phyloP scores from a whole-genome alignment of 2,888 invertebrate species.

The Hermaeophaga mercurialis region DNA sequence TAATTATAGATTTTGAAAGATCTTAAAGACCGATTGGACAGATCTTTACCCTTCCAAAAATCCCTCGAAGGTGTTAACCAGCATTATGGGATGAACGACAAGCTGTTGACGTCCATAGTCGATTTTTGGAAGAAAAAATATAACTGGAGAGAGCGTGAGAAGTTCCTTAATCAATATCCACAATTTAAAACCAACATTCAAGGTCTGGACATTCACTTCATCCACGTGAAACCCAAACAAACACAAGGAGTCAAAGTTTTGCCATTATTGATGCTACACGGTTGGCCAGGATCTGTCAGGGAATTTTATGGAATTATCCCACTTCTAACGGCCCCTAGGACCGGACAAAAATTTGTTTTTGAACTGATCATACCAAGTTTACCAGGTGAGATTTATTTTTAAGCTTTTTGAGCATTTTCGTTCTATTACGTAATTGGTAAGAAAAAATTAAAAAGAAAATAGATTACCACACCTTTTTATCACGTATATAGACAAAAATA shows the following conservation, averaged over 20 bases:
- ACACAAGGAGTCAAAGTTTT: conserved; percentile 57
- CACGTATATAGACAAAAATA: too few relatives aligned
- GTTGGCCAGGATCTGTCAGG: conserved; percentile 89
- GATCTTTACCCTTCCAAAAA: conserved; percentile 50
- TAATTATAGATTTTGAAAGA: conserved; percentile 64
- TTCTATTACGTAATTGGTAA: too few relatives aligned
- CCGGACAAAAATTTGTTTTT: conserved; percentile 63
- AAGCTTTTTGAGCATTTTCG: too few relatives aligned
- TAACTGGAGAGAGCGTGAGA: conserved; percentile 72
- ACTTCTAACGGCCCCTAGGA: conserved; percentile 62
- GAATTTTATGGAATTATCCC: conserved; percentile 83
- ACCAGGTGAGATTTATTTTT: conserved; percentile 53
- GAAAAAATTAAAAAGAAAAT: too few relatives aligned
- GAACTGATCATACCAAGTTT: conserved; percentile 66
- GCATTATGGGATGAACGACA: conserved; percentile 80
- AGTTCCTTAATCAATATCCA: conserved; percentile 66
- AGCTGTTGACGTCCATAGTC: conserved; percentile 69
- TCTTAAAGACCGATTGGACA: conserved; percentile 62
- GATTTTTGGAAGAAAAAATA: conserved; percentile 78
- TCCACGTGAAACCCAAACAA: conserved; percentile 61
- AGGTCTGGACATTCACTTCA: conserved; percentile 67
- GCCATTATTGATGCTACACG: conserved; percentile 78
- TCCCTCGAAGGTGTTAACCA: conserved; percentile 74
- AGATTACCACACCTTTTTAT: too few relatives aligned
- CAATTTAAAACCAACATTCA: conserved; percentile 75